These are phyloP conservation scores for Neosalanx taihuensis DNA, from an alignment of 2,797 vertebrate species.

Conservation along the genomic window DNA sequence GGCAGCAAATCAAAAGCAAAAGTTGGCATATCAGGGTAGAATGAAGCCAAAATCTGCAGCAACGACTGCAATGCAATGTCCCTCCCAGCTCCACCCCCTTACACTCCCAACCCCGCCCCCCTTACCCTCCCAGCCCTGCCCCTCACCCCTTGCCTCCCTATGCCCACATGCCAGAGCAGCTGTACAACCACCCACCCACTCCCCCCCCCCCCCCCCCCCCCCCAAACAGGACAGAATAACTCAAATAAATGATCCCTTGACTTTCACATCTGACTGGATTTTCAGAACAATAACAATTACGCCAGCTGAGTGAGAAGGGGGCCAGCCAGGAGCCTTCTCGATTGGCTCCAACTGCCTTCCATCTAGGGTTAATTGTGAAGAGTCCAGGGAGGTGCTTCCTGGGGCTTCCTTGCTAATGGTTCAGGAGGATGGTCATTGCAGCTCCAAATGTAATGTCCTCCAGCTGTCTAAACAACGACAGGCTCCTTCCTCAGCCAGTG, in stretches of 20 bases:
- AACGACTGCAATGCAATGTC: background rate
- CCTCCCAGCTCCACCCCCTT: background rate
- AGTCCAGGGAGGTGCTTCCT: constrained; percentile 63
- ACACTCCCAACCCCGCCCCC: background rate
- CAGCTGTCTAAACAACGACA: constrained; percentile 72
- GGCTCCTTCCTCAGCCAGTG: constrained; percentile 27
- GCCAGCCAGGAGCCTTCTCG: constrained; percentile 39
- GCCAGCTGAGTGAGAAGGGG: constrained; percentile 52
- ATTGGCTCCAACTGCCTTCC: constrained; percentile 57
- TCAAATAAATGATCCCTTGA: constrained; percentile 65
- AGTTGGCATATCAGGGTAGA: background rate
- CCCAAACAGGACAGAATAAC: constrained; percentile 45
- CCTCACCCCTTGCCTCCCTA: background rate
- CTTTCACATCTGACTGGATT: constrained; percentile 67
- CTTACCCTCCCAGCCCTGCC: too few species aligned
- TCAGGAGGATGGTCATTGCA: constrained; percentile 64
- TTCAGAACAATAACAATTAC: constrained; percentile 75
- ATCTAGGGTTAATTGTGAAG: constrained; percentile 64
- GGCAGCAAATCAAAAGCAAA: background rate
- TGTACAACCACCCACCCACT: constrained; percentile 56
- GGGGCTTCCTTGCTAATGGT: constrained; percentile 68
- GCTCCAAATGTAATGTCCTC: constrained; percentile 66
- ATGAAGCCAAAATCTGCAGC: background rate
- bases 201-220: constrained; percentile 34
- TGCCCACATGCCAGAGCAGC: constrained; percentile 48